These are phyloP conservation scores for Salpingus planirostris DNA, from an alignment of 2,888 invertebrate genomes.

Conservation along the genomic window DNA sequence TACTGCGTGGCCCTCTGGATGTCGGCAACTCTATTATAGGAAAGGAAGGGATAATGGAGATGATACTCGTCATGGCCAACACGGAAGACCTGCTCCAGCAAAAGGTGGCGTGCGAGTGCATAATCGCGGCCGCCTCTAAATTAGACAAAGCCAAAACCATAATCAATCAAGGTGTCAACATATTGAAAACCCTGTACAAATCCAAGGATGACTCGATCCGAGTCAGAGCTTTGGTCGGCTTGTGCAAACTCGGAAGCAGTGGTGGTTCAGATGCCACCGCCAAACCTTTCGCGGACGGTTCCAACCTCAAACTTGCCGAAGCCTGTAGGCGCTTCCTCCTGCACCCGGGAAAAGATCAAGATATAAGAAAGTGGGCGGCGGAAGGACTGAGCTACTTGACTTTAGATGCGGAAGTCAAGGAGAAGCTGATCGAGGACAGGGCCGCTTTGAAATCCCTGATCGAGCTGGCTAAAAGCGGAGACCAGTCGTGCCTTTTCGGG, in stretches of 20 bases:
- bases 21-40: conserved; percentile 82
- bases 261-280: conserved; percentile 94
- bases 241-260: conserved; percentile 89
- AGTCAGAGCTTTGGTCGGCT: conserved; percentile 81
- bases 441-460: conserved; percentile 77
- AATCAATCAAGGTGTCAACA: conserved; percentile 73
- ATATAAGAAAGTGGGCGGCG: conserved; percentile 91
- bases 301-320: conserved; percentile 83
- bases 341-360: conserved; percentile 60
- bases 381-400: conserved; percentile 95
- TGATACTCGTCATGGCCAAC: conserved; percentile 95
- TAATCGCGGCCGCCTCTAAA: conserved; percentile 93
- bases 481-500: conserved; percentile 82
- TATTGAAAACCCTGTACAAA: conserved; percentile 87
- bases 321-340: conserved; percentile 87
- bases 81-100: conserved; percentile 89
- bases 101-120: conserved; percentile 89
- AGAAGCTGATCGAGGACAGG: conserved; percentile 83
- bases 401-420: conserved; percentile 97
- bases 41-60: conserved; percentile 67
- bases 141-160: conserved; percentile 92
- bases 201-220: conserved; percentile 79
- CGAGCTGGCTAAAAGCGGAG: conserved; percentile 79
- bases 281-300: conserved; percentile 91
- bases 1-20: conserved; percentile 86